A percentile compares a stretch with the other conserved stretches of the same genome.
phyloP scores from a whole-genome alignment of 2,113 vertebrate genomes.

The Pedetes capensis region DNA sequence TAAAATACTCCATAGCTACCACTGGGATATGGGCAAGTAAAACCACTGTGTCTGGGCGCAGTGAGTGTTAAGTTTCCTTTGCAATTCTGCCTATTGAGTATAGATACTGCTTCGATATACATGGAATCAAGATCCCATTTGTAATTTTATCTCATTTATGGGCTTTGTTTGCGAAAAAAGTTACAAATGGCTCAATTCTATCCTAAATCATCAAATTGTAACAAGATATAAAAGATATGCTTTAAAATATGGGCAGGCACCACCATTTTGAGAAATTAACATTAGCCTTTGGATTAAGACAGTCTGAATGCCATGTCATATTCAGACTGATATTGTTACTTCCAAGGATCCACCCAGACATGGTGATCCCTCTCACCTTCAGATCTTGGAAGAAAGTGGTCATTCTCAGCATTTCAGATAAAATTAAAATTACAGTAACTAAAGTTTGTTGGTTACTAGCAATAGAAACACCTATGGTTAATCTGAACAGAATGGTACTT shows the following conservation, averaged over 20 bases:
- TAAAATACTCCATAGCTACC: not conserved
- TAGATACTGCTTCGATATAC: not conserved
- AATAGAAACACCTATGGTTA: not conserved
- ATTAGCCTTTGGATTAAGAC: not conserved
- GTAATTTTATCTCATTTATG: not conserved
- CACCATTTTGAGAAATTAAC: not conserved
- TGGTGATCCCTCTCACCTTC: not conserved
- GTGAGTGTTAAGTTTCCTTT: not conserved
- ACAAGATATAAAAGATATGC: not conserved
- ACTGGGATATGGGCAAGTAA: not conserved
- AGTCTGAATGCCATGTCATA: not conserved
- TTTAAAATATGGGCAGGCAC: not conserved
- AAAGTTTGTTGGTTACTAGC: not conserved
- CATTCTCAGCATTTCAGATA: not conserved
- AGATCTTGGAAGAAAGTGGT: not conserved
- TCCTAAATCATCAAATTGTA: not conserved
- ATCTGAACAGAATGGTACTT: not conserved
- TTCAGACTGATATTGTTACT: not conserved
- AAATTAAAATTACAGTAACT: not conserved
- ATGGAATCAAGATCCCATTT: not conserved
- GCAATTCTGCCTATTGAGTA: not conserved
- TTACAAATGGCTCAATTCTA: not conserved
- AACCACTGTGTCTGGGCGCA: not conserved
- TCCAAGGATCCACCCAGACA: not conserved
- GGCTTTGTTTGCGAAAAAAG: not conserved